Conservation (phyloP, 2,888 invertebrate species). For the Acholoe squamosa region DNA sequence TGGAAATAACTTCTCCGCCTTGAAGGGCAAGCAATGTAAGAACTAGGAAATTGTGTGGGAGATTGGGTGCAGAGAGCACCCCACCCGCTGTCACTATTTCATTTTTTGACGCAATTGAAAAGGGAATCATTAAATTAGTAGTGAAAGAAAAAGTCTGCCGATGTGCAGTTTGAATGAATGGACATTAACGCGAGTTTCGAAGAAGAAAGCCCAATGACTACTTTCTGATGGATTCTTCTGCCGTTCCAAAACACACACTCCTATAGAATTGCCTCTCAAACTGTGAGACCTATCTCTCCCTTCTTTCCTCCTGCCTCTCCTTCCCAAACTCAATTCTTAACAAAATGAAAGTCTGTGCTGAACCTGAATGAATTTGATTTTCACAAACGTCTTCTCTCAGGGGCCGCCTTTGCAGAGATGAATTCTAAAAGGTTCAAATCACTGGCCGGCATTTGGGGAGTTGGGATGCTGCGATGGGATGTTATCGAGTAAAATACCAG, state of each 20-base stretch:
- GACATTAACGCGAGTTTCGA: not conserved
- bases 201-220: not conserved
- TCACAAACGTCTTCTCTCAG: not conserved
- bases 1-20: slow-evolving; percentile 4
- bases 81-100: not conserved
- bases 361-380: slow-evolving; percentile 11
- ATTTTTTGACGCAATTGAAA: not conserved
- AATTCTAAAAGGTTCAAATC: slow-evolving; percentile 30
- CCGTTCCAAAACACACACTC: not conserved
- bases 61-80: not conserved
- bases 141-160: not conserved
- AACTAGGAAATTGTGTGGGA: not conserved
- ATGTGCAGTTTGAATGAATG: not conserved
- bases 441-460: not conserved
- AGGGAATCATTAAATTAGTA: slow-evolving; percentile 1
- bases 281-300: not conserved
- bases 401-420: not conserved
- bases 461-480: not conserved
- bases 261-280: not conserved
- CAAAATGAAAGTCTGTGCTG: slow-evolving; percentile 27
- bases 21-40: not conserved
- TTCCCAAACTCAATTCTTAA: not conserved
- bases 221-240: not conserved
- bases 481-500: not conserved
- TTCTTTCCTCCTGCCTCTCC: not conserved